Evolutionary conservation across 2,113 vertebrate species (phyloP).

Genomic region (Corythoichthys haematopterus): DNA sequence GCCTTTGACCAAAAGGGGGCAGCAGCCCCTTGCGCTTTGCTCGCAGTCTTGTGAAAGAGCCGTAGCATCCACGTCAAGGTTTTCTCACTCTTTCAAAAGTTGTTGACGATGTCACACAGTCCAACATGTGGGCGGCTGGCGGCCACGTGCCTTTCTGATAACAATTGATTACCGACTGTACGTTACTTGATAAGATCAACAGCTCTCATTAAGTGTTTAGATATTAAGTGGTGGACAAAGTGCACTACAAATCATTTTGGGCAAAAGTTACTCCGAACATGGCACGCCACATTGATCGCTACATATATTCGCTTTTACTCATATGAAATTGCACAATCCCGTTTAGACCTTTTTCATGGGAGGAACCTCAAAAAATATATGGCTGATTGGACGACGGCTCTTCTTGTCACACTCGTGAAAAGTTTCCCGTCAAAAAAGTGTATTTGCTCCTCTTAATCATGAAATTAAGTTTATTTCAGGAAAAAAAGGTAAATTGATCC

Average conservation of each 20-base stretch:
- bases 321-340: too few species aligned
- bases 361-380: too few species aligned
- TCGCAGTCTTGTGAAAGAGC: constrained; percentile 36
- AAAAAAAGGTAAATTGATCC: too few species aligned
- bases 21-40: constrained; percentile 4
- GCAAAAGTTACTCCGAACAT: not conserved
- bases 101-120: not conserved
- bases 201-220: not conserved
- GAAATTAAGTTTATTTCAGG: too few species aligned
- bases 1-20: constrained; percentile 35
- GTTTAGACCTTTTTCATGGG: too few species aligned
- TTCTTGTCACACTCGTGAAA: too few species aligned
- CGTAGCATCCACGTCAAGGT: not conserved
- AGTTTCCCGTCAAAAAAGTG: too few species aligned
- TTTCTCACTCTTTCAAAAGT: not conserved
- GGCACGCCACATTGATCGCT: too few species aligned
- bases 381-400: too few species aligned
- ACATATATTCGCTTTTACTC: too few species aligned
- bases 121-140: not conserved
- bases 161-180: not conserved
- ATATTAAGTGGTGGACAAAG: not conserved
- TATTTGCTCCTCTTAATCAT: too few species aligned
- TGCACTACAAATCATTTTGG: not conserved
- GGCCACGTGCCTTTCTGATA: not conserved
- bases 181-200: not conserved